A percentile compares a stretch with the other conserved stretches of the same genome.
phyloP scores from a whole-genome alignment of 2,113 vertebrate species.

The Otus sunia region DNA sequence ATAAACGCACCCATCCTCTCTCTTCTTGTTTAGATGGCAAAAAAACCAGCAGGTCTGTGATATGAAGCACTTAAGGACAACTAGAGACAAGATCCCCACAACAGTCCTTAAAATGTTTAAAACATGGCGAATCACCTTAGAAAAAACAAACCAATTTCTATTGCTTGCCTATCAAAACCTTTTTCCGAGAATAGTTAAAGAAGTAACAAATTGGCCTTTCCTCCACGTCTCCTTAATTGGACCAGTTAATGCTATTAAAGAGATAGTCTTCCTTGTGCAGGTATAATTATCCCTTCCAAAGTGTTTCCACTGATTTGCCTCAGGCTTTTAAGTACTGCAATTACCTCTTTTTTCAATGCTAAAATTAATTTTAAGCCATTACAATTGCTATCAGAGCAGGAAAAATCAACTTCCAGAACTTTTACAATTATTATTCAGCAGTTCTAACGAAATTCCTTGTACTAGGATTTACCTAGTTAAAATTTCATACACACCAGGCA shows the following conservation, averaged over 20 bases:
- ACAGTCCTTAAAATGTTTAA: background rate
- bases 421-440: background rate
- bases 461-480: background rate
- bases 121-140: background rate
- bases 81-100: background rate
- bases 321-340: conserved; percentile 43
- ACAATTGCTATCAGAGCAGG: background rate
- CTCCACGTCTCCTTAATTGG: conserved; percentile 48
- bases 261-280: conserved; percentile 10
- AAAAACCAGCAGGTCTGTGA: background rate
- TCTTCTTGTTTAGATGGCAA: background rate
- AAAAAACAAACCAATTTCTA: background rate
- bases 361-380: conserved; percentile 61
- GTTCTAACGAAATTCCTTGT: background rate
- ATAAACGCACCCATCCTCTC: accelerated
- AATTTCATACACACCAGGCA: background rate
- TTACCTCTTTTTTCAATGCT: conserved; percentile 14
- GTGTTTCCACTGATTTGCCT: conserved; percentile 50
- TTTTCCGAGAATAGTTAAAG: conserved; percentile 22
- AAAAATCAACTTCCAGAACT: conserved; percentile 23
- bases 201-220: conserved; percentile 8
- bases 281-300: conserved; percentile 68
- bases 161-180: background rate
- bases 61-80: background rate
- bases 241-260: conserved; percentile 54